A percentile compares a stretch with the other conserved stretches of the same genome.
phyloP scores from a whole-genome alignment of 2,797 vertebrate genomes.

The Catostomus latipinnis region DNA sequence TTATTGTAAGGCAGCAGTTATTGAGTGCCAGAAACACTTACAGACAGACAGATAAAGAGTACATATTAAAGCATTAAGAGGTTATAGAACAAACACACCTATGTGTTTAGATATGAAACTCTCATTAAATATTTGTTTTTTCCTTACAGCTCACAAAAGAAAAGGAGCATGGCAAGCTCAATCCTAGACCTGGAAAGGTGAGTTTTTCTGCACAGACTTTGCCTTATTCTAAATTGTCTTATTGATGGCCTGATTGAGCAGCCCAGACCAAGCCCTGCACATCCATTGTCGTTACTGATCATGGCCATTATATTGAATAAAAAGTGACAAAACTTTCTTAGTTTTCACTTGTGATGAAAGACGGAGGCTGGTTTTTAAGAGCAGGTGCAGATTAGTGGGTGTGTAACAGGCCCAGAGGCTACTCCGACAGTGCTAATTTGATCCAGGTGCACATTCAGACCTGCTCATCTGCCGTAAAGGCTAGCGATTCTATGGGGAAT shows the following conservation, averaged over 20 bases:
- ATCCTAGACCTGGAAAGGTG: constrained; percentile 94
- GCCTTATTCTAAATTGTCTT: not conserved
- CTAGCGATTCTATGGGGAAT: too few species aligned
- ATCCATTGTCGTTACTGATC: not conserved
- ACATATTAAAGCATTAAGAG: too few species aligned
- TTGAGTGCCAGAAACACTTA: not conserved
- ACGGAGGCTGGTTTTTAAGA: not conserved
- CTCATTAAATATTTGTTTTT: constrained; percentile 1
- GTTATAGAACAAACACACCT: too few species aligned
- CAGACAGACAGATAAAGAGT: too few species aligned
- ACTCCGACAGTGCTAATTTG: too few species aligned
- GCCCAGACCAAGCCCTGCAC: not conserved
- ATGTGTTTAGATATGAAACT: not conserved
- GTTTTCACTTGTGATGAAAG: not conserved
- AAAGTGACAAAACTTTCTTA: not conserved
- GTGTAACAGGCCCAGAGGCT: too few species aligned
- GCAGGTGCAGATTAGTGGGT: not conserved
- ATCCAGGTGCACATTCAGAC: not conserved
- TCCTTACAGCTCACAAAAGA: constrained; percentile 78
- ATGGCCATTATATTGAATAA: not conserved
- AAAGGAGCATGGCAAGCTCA: constrained; percentile 86
- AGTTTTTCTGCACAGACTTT: constrained; percentile 40
- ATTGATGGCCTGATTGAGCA: not conserved
- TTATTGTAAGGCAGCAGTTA: not conserved
- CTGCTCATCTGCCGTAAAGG: too few species aligned